Percentiles rank a stretch among this genome's conserved stretches.
These are phyloP conservation scores for Typhlomys cinereus DNA, from an alignment of 2,113 vertebrate species.

Conservation along the genomic window DNA sequence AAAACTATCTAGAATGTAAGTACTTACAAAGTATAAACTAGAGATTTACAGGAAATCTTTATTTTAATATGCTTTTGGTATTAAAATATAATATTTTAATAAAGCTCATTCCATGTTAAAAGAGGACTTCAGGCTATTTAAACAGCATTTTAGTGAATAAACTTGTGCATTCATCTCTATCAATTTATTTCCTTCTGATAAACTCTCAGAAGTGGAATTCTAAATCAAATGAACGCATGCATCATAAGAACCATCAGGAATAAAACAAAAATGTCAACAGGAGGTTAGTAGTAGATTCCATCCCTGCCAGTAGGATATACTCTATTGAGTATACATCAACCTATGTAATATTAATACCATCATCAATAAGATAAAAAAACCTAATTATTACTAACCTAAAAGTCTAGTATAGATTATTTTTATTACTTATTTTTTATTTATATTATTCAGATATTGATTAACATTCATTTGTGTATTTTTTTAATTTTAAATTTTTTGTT, in stretches of 20 bases:
- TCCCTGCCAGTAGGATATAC: neutral
- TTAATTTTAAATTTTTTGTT: neutral
- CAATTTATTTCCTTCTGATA: neutral
- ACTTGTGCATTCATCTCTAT: neutral
- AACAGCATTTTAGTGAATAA: neutral
- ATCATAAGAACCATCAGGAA: neutral
- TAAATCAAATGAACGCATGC: neutral
- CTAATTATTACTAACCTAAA: neutral
- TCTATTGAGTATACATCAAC: neutral
- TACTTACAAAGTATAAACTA: neutral
- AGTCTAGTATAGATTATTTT: neutral
- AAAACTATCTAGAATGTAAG: neutral
- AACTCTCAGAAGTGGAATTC: neutral
- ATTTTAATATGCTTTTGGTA: neutral
- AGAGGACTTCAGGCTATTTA: neutral
- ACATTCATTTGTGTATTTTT: neutral
- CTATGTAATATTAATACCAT: neutral
- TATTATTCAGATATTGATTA: neutral
- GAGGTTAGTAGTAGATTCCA: neutral
- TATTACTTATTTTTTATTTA: neutral
- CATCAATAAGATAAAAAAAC: neutral
- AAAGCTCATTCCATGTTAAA: neutral
- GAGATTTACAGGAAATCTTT: neutral
- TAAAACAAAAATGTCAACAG: neutral
- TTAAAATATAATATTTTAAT: neutral